These are phyloP conservation scores for Pantelozetes paolii DNA, from an alignment of 2,888 invertebrate genomes.

Conservation along the genomic window DNA sequence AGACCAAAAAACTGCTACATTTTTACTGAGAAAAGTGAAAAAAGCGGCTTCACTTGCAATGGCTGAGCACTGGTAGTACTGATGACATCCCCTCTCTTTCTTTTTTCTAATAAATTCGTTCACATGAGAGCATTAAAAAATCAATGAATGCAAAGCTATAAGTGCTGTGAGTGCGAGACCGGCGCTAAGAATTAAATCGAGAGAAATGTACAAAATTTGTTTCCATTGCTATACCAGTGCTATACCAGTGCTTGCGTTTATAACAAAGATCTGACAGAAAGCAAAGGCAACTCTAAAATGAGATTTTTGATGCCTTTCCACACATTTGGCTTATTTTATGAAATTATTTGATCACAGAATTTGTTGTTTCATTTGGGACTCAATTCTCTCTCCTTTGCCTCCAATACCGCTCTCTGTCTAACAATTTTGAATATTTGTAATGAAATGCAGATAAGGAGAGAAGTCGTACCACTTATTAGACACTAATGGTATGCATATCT, in stretches of 20 bases:
- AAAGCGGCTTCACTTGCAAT: slow-evolving; percentile 21
- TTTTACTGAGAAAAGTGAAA: slow-evolving; percentile 26
- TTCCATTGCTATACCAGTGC: background rate
- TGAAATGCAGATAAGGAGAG: slow-evolving; percentile 25
- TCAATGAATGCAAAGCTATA: slow-evolving; percentile 31
- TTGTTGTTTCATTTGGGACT: slow-evolving; percentile 27
- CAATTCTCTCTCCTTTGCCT: background rate
- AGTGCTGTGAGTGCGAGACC: background rate
- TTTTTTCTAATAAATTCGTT: slow-evolving; percentile 25
- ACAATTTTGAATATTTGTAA: background rate
- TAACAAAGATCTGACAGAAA: background rate
- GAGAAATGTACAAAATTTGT: slow-evolving; percentile 32
- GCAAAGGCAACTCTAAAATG: slow-evolving; percentile 15
- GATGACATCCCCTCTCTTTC: background rate
- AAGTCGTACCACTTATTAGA: slow-evolving; percentile 20
- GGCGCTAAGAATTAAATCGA: slow-evolving; percentile 34
- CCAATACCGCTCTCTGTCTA: background rate
- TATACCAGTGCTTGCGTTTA: background rate
- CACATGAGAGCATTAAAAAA: slow-evolving; percentile 25
- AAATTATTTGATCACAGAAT: slow-evolving; percentile 21
- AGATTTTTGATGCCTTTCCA: slow-evolving; percentile 6
- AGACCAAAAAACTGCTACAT: slow-evolving; percentile 22
- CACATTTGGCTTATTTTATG: background rate
- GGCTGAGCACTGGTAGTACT: background rate
- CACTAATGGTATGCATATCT: background rate